Evolutionary conservation across 2,888 invertebrate species (phyloP).

Genomic region (Emmelina monodactyla): DNA sequence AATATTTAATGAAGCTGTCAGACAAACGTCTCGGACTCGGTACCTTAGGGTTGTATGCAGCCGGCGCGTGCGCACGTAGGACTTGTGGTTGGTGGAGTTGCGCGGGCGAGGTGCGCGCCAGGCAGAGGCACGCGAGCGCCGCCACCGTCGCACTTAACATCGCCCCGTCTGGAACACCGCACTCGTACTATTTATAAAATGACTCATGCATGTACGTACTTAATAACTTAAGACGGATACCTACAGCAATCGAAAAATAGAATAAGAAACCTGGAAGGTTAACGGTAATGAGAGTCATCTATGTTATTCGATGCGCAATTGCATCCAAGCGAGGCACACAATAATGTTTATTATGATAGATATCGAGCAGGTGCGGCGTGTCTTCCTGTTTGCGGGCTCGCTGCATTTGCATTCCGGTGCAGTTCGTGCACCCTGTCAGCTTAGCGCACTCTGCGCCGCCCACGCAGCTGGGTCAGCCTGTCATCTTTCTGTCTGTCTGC

Average conservation of each 20-base stretch:
- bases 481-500: slow-evolving; percentile 30
- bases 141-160: slow-evolving; percentile 53
- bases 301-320: too few relatives aligned
- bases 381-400: neutral
- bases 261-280: too few relatives aligned
- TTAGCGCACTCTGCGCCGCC: slow-evolving; percentile 34
- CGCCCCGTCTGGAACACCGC: slow-evolving; percentile 53
- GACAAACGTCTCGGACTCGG: too few relatives aligned
- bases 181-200: too few relatives aligned
- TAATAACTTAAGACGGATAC: too few relatives aligned
- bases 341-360: slow-evolving; percentile 1
- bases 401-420: slow-evolving; percentile 52
- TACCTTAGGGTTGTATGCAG: slow-evolving; percentile 42
- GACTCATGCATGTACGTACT: too few relatives aligned
- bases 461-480: slow-evolving; percentile 30
- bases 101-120: slow-evolving; percentile 54
- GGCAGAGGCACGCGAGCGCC: slow-evolving; percentile 58
- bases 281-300: too few relatives aligned
- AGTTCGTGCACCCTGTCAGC: slow-evolving; percentile 54
- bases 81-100: slow-evolving; percentile 40
- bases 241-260: too few relatives aligned
- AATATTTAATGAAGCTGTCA: too few relatives aligned
- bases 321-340: too few relatives aligned
- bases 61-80: slow-evolving; percentile 34
- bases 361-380: neutral